phyloP scores from a whole-genome alignment of 2,113 vertebrate species.

The Tyrannus savana region DNA sequence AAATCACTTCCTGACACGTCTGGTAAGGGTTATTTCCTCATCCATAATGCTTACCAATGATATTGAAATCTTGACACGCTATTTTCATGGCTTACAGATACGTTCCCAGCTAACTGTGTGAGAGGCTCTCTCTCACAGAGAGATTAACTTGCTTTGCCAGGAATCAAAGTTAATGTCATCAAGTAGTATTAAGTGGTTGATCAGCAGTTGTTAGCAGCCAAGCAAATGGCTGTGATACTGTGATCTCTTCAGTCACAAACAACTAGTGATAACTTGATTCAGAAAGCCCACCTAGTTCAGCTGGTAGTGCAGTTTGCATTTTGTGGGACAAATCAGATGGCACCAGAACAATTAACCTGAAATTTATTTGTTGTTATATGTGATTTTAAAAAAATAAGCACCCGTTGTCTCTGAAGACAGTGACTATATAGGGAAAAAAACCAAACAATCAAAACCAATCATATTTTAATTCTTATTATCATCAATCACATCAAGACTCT shows the following conservation, averaged over 20 bases:
- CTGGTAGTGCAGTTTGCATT: background rate
- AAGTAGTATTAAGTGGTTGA: background rate
- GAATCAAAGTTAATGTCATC: background rate
- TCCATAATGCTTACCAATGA: slow-evolving; percentile 58
- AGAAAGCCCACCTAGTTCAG: background rate
- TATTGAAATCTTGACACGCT: slow-evolving; percentile 49
- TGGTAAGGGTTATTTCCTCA: slow-evolving; percentile 37
- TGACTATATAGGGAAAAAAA: background rate
- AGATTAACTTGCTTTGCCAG: slow-evolving; percentile 33
- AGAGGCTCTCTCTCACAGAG: slow-evolving; percentile 17
- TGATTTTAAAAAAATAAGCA: accelerated
- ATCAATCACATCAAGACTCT: background rate
- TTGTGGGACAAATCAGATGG: background rate
- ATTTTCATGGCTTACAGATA: slow-evolving; percentile 58
- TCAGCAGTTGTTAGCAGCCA: background rate
- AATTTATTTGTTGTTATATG: background rate
- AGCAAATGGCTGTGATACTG: background rate
- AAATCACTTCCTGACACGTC: slow-evolving; percentile 58
- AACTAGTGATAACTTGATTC: background rate
- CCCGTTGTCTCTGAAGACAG: background rate
- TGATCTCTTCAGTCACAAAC: background rate
- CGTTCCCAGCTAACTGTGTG: background rate
- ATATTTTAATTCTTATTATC: background rate
- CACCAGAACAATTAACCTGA: background rate
- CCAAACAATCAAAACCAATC: background rate